A percentile compares a stretch with the other conserved stretches of the same genome.
phyloP scores from a whole-genome alignment of 2,888 invertebrate species.

The Melieria crassipennis region DNA sequence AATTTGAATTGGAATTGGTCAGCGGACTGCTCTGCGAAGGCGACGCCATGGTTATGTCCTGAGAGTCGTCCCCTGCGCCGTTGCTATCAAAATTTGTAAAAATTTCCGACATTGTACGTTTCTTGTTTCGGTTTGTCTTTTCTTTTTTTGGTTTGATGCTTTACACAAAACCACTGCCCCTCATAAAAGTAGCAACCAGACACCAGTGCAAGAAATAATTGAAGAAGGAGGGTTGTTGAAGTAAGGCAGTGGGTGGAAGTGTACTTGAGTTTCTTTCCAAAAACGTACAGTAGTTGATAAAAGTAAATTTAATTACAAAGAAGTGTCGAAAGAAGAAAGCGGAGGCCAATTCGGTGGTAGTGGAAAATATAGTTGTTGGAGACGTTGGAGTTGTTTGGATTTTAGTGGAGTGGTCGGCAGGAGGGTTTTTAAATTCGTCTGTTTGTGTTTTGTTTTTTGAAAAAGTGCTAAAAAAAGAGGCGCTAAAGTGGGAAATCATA shows the following conservation, averaged over 20 bases:
- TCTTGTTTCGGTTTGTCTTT: constrained; percentile 38
- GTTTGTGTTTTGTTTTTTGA: background rate
- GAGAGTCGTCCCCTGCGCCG: constrained; percentile 53
- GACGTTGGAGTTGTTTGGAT: background rate
- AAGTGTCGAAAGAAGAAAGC: constrained; percentile 3
- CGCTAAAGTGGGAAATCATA: constrained; percentile 6
- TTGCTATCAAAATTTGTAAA: constrained; percentile 64
- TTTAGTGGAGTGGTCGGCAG: constrained; percentile 10
- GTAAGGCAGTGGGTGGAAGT: constrained; percentile 12
- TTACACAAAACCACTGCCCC: too few species aligned
- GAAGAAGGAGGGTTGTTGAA: too few species aligned
- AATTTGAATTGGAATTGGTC: constrained; percentile 46
- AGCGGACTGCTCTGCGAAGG: constrained; percentile 64
- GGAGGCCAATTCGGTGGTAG: too few species aligned
- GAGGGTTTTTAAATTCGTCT: constrained; percentile 4
- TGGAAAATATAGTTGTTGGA: too few species aligned
- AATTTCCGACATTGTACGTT: constrained; percentile 60
- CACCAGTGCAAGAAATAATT: too few species aligned
- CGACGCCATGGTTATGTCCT: constrained; percentile 61
- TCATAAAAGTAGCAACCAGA: too few species aligned
- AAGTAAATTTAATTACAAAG: constrained; percentile 8
- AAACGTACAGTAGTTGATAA: constrained; percentile 4
- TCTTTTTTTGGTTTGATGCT: background rate
- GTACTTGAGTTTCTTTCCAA: background rate
- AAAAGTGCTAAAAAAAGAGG: constrained; percentile 3